Percentiles rank a stretch among this genome's conserved stretches.
Conservation (phyloP, 2,113 vertebrate genomes). For the Podarcis raffonei region DNA sequence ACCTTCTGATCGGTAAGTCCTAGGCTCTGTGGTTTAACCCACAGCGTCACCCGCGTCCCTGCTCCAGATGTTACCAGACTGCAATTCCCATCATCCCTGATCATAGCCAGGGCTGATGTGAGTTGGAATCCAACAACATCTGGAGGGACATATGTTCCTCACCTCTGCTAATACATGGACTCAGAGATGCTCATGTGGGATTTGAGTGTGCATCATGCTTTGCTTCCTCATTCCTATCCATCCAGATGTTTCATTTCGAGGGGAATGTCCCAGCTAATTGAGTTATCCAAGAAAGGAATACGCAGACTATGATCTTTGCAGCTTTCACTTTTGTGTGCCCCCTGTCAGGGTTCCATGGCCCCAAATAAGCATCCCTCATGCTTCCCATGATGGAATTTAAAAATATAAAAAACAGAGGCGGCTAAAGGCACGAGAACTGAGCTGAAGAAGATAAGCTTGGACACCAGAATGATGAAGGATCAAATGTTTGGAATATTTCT, state of each 20-base stretch:
- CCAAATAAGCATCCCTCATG: constrained; percentile 43
- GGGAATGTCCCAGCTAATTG: constrained; percentile 53
- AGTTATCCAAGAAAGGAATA: constrained; percentile 6
- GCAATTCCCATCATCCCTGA: too few relatives aligned
- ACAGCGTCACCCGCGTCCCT: too few relatives aligned
- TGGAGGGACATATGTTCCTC: too few relatives aligned
- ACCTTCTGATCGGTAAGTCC: too few relatives aligned
- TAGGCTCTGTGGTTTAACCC: too few relatives aligned
- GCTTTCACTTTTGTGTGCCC: constrained; percentile 26
- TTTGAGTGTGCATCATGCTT: constrained; percentile 25
- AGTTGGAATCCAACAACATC: too few relatives aligned
- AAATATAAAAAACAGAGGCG: constrained; percentile 26
- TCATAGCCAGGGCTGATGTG: too few relatives aligned
- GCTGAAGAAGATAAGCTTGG: constrained; percentile 44
- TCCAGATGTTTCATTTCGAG: constrained; percentile 42
- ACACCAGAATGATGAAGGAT: constrained; percentile 34
- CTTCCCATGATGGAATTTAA: constrained; percentile 12
- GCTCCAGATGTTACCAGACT: too few relatives aligned
- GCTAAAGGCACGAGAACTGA: constrained; percentile 47
- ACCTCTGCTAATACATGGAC: not conserved
- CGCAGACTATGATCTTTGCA: constrained; percentile 29
- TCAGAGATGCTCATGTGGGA: not conserved
- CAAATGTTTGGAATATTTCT: constrained; percentile 41
- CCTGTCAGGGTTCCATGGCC: constrained; percentile 30
- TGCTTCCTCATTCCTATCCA: constrained; percentile 37